phyloP scores from a whole-genome alignment of 2,797 vertebrate species.

The Rhincodon typus region DNA sequence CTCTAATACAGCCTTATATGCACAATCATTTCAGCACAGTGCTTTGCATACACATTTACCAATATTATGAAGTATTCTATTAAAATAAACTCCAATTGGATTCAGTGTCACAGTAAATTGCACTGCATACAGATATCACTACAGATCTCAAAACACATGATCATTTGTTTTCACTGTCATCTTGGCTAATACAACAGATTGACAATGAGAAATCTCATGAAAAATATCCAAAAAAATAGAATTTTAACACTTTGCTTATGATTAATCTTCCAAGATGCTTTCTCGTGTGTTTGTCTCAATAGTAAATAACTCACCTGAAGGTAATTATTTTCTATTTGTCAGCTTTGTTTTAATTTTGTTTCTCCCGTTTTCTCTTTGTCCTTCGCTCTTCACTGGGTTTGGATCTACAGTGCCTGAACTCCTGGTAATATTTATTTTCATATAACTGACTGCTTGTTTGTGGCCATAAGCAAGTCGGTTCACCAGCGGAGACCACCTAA shows the following conservation, averaged over 20 bases:
- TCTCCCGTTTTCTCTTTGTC: background rate
- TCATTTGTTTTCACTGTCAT: conserved; percentile 5
- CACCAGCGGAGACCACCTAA: background rate
- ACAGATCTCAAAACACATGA: conserved; percentile 26
- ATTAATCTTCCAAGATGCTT: background rate
- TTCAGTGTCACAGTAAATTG: conserved; percentile 29
- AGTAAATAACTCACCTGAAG: background rate
- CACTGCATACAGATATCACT: conserved; percentile 20
- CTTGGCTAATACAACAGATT: background rate
- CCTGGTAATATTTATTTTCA: background rate
- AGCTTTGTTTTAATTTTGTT: background rate
- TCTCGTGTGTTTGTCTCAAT: background rate
- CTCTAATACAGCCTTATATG: conserved; percentile 35
- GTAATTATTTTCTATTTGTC: background rate
- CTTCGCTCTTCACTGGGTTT: background rate
- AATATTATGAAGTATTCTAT: conserved; percentile 37
- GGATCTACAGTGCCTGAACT: background rate
- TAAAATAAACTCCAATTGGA: conserved; percentile 30
- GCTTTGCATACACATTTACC: conserved; percentile 37
- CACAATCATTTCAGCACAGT: conserved; percentile 34
- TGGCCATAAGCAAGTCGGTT: background rate
- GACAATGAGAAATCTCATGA: background rate
- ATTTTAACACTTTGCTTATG: background rate
- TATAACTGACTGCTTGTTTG: background rate
- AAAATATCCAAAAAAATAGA: background rate